phyloP scores from a whole-genome alignment of 2,113 vertebrate genomes.

The Cavia porcellus region DNA sequence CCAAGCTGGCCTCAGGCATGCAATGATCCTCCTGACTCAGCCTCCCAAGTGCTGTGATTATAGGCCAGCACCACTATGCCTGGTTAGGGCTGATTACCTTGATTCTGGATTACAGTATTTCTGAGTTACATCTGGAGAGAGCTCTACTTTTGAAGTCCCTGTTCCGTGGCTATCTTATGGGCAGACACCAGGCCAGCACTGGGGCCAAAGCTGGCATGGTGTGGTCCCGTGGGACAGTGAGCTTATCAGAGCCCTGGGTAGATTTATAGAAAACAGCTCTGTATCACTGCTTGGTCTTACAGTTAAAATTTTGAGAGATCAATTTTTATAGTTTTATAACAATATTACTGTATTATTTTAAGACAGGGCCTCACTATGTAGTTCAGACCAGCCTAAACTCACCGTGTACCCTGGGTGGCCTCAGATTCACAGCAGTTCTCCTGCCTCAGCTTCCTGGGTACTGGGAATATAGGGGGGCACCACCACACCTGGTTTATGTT shows the following conservation, averaged over 20 bases:
- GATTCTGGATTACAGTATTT: neutral
- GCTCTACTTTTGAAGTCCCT: too few relatives aligned
- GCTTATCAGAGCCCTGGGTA: too few relatives aligned
- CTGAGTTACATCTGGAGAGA: neutral
- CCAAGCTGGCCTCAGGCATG: too few relatives aligned
- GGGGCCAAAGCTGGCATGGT: neutral
- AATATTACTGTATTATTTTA: neutral
- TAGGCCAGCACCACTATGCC: too few relatives aligned
- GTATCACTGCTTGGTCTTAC: neutral
- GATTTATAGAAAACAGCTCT: neutral
- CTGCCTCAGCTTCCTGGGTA: neutral
- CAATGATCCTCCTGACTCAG: too few relatives aligned
- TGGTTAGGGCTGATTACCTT: neutral
- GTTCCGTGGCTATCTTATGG: rapidly evolving
- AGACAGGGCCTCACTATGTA: neutral
- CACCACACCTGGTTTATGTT: neutral
- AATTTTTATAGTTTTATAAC: neutral
- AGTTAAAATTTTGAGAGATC: neutral
- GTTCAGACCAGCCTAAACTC: neutral
- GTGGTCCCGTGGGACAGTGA: rapidly evolving
- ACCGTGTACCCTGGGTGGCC: neutral
- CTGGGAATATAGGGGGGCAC: neutral
- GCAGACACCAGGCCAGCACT: neutral
- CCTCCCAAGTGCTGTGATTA: too few relatives aligned
- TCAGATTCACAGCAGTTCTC: neutral